A percentile compares a stretch with the other conserved stretches of the same genome.
Conservation (phyloP, 2,888 invertebrate species). For the Chouioia cunea region DNA sequence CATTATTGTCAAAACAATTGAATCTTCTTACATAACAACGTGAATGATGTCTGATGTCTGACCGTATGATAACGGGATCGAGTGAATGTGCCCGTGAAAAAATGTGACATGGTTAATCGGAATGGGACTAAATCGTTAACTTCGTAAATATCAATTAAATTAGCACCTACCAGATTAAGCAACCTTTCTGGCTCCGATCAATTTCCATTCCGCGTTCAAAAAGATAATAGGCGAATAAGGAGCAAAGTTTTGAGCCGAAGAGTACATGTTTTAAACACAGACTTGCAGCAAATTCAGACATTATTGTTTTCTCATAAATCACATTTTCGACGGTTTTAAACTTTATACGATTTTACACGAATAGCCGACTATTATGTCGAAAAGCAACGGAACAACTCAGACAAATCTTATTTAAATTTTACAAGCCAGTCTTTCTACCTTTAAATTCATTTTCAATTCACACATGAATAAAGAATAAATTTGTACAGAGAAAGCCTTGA, state of each 20-base stretch:
- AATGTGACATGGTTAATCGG: slow-evolving; percentile 35
- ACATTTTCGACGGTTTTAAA: too few relatives aligned
- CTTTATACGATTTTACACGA: too few relatives aligned
- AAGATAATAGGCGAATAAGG: slow-evolving; percentile 48
- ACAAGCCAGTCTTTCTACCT: too few relatives aligned
- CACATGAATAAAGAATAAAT: too few relatives aligned
- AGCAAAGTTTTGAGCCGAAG: neutral
- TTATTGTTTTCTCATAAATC: too few relatives aligned
- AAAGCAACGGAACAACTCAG: too few relatives aligned
- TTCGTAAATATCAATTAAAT: slow-evolving; percentile 66
- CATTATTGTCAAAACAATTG: neutral
- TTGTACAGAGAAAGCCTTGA: too few relatives aligned
- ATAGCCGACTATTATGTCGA: too few relatives aligned
- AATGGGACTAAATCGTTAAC: slow-evolving; percentile 52
- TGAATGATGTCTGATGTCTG: slow-evolving; percentile 11
- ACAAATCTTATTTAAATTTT: too few relatives aligned
- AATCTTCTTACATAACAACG: neutral
- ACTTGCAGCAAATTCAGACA: too few relatives aligned
- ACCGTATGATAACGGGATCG: slow-evolving; percentile 44
- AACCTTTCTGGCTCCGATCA: slow-evolving; percentile 65
- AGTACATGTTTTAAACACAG: too few relatives aligned
- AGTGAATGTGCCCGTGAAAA: slow-evolving; percentile 40
- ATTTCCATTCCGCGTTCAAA: slow-evolving; percentile 66
- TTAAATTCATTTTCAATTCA: too few relatives aligned
- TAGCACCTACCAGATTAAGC: slow-evolving; percentile 66